Evolutionary conservation across 2,113 vertebrate species (phyloP), one percentile per base, ranked within the genome.

Genomic region (Corythaixoides concolor): DNA sequence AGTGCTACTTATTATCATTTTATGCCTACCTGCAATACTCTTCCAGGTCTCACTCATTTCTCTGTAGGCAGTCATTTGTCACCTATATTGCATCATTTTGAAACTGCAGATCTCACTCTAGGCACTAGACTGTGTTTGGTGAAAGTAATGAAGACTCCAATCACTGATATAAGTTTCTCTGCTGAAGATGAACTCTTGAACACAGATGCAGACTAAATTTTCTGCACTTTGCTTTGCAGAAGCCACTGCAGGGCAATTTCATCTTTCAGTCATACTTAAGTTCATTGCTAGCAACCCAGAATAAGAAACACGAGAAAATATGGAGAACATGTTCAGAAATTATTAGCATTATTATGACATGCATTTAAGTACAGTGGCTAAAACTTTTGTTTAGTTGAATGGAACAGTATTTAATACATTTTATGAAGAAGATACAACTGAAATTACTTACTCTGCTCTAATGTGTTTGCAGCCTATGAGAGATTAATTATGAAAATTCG

Each of bases 171-270:
- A 91, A 87, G 43, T 91, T 97, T 95, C 55, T 52, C 37, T 63
- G 33, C 33, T 78, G 69, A 91, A 96, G 59, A 73, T 96, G 92
- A 96, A 96, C 94, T 97, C 80, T 90, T 92, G 89, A 97, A 89
- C 79, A 82, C 47, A 97, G 69, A 90, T 26, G 82, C 9, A 79
- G 89, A 95, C 92, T 22, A 72, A 47, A 75, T 85, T 88, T 83
- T 92, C 85, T 88, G 37, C 68, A 64, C 32, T 89, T 72, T 55
- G n/a, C n/a, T 85, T 87, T 88, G 28, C 73, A 86, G 86, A 96
- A 76, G 64, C 26, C 41, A 50, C 60, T 68, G 28, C 24, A 88
- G 53, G 52, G 15, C 45, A 79, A 9, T 80, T 67, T 87, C 6
- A 27, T 86, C 53, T 82, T 70, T 93, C 35, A 67, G 23, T 5